phyloP scores from a whole-genome alignment of 2,888 invertebrate genomes.

The Tachystola acroxantha region DNA sequence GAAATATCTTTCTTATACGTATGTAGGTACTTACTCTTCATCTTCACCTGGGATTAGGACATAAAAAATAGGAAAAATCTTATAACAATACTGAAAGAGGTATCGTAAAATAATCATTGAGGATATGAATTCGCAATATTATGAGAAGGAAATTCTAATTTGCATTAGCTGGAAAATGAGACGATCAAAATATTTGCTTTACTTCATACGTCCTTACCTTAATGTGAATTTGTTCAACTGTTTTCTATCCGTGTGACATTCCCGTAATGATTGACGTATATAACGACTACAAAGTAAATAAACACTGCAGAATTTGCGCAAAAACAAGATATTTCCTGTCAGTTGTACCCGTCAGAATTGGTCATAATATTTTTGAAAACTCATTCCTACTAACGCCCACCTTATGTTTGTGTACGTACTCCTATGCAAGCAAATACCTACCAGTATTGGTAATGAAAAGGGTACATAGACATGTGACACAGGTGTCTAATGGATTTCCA shows the following conservation, averaged over 20 bases:
- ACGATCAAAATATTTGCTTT: not conserved
- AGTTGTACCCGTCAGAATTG: constrained; percentile 9
- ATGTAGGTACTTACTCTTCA: too few species aligned
- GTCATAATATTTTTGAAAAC: not conserved
- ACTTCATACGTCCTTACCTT: not conserved
- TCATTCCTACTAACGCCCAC: not conserved
- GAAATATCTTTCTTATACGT: too few species aligned
- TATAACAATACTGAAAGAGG: too few species aligned
- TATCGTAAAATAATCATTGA: too few species aligned
- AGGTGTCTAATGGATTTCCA: not conserved
- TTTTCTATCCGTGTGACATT: constrained; percentile 5
- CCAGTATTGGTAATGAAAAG: too few species aligned
- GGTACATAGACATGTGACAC: not conserved
- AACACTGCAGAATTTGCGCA: constrained; percentile 11
- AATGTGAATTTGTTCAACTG: not conserved
- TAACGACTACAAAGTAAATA: constrained; percentile 26
- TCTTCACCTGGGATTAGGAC: too few species aligned
- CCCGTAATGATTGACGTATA: constrained; percentile 29
- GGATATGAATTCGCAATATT: too few species aligned
- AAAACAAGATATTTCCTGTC: constrained; percentile 16
- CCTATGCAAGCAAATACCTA: too few species aligned
- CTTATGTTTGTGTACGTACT: not conserved
- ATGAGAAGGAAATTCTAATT: not conserved
- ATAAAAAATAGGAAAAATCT: too few species aligned
- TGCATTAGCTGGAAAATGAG: not conserved